These are phyloP conservation scores for Psephotus haematonotus DNA, from an alignment of 2,113 vertebrate species.

Conservation along the genomic window DNA sequence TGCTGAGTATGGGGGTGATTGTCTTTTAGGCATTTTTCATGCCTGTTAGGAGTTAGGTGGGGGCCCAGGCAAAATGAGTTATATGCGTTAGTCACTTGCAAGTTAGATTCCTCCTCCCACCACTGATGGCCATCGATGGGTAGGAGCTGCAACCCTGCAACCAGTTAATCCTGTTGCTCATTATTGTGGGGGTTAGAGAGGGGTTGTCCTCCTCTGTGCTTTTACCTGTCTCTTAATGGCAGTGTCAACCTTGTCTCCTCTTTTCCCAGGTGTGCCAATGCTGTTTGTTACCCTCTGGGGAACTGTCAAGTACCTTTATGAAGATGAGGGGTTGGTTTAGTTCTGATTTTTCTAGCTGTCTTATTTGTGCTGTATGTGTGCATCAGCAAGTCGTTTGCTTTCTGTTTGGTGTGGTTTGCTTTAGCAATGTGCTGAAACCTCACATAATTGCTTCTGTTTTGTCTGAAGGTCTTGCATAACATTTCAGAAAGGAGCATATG, in stretches of 20 bases:
- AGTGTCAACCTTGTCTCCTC: slow-evolving; percentile 55
- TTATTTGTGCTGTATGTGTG: neutral
- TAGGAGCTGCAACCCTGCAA: neutral
- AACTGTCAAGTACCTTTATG: slow-evolving; percentile 85
- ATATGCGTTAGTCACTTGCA: neutral
- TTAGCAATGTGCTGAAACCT: slow-evolving; percentile 54
- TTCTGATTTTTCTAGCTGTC: slow-evolving; percentile 41
- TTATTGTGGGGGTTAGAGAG: neutral
- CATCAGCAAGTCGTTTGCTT: slow-evolving; percentile 44
- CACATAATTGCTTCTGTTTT: slow-evolving; percentile 57
- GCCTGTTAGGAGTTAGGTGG: neutral
- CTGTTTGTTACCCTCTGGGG: slow-evolving; percentile 88
- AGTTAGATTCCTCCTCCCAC: neutral
- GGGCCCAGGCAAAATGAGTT: neutral
- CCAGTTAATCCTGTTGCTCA: neutral
- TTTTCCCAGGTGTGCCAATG: slow-evolving; percentile 82
- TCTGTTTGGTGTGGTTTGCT: slow-evolving; percentile 4
- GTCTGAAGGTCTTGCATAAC: slow-evolving; percentile 57
- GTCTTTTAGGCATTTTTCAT: neutral
- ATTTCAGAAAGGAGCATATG: slow-evolving; percentile 37
- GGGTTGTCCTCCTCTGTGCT: neutral
- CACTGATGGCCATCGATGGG: neutral
- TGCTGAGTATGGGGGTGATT: neutral
- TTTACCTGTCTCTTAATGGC: slow-evolving; percentile 17
- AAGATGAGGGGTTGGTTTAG: slow-evolving; percentile 84